Base-by-base conservation (phyloP, 2,888 invertebrate species). In the Theristus sp. region DNA sequence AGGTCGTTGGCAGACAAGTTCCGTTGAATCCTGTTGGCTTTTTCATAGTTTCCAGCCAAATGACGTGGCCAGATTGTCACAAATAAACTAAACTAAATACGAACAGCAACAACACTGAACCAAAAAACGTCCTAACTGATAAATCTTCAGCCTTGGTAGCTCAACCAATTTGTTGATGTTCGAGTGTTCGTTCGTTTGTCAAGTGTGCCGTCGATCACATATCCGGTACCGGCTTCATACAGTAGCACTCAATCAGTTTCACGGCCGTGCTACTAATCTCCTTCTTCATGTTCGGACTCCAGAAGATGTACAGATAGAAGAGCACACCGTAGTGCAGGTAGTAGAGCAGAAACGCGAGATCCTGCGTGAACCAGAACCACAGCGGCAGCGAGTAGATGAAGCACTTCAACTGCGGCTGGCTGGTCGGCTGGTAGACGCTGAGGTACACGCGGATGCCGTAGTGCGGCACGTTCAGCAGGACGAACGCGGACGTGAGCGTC, bases 271-370 rank as follows among this genome's bases (percentile, higher is more conserved):
- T 71, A 61, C 66, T 66, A 58, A 71, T 62, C 59, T 71, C 70
- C 58, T 71, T 71, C 61, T 71, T 71, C 71, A 71, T 70, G 66
- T 71, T 71, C 2, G 71, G 71, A 56, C 68, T n/a, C 49, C 49
- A 49, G 49, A 49, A 49, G n/a, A 49, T 49, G 64, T 70, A 71
- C 64, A 67, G 65, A 62, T 69, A 69, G 68, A 69, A 67, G 10
- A 68, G 64, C 26, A 66, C 67, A 56, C 67, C 66, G 60, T 71
- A 71, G 60, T 71, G 71, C 20, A 69, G 62, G 60, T 71, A 71
- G 63, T 70, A 71, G 54, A 69, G 65, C 25, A 71, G 60, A 56
- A 65, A 70, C 29, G 69, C 67, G 31, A 64, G n/a, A 57, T 62
- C 65, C 55, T 62, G 3, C 20, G n/a, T 10, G 3, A 20, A n/a